Evolutionary conservation across 2,797 vertebrate species (phyloP), one percentile per base, ranked within the genome.

Genomic region (Steatocranus sp.): DNA sequence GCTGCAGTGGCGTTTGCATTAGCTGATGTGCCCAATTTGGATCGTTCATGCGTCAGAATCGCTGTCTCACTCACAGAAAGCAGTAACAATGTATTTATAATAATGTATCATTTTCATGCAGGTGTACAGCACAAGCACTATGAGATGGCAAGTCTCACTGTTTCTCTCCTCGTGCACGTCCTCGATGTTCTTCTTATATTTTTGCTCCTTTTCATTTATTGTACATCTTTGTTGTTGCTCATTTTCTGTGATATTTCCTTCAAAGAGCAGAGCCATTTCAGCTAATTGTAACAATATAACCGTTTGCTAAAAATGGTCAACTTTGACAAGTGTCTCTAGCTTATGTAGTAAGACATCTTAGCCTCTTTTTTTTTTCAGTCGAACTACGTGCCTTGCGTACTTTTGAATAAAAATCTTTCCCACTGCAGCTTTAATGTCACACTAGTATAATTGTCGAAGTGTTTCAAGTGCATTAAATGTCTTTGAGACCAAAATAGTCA

Each of bases 391-490:
- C 41, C 23, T 46, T 3, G 1, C 49, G 7, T 61, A 11, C 41
- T 63, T 77, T 74, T 14, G 54, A 70, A 70, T 74, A 36, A 70
- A 74, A 56, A 49, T 63, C 48, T 38, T 51, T n/a, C 49, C 27
- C 25, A 18, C 23, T 68, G 81, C 81, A 87, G 50, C 48, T 79
- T 70, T 82, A 83, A 90, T 82, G 32, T 73, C 68, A 88, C 10
- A 50, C 32, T 14, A 6, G 36, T 78, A 41, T 76, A 58, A 58
- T 17, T 81, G 66, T 48, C 56, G 20, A 48, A 81, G 48, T 58
- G 20, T 82, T 87, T 88, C 49, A 70, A 61, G 79, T 56, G 70
- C 56, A 83, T 75, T 75, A 17, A 81, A 81, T 86, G 82, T 86
- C 50, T 78, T 61, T 70, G 70, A 68, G 80, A 73, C 56, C 38